Evolutionary conservation across 2,797 vertebrate species (phyloP), one percentile per base, ranked within the genome.

Genomic region (Anguilla megastoma): DNA sequence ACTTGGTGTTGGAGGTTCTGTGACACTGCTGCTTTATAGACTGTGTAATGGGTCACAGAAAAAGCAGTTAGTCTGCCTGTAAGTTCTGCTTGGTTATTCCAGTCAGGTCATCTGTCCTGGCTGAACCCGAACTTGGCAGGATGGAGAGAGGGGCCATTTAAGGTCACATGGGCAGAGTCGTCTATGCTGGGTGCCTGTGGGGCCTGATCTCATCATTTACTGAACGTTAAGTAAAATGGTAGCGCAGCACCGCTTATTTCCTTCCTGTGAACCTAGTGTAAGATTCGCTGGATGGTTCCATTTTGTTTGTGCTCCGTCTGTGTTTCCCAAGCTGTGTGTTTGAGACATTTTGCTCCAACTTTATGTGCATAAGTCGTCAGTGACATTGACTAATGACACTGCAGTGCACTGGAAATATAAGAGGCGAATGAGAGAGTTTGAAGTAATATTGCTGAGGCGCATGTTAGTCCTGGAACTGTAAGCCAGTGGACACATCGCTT

Each of bases 361-460:
- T 27, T 63, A 41, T 52, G 41, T 69, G 36, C 66, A 58, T n/a
- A 87, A 45, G 45, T 36, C 41, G 33, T 87, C 50, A 27, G 21
- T 74, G 63, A 52, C 27, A 14, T 84, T 27, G 41, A 79, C 18
- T 82, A 82, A 82, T 82, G 50, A 21, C 63, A 21, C 7, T n/a
- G 12, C 66, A 45, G 63, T 84, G 79, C 48, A 48, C n/a, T 52
- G 82, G 58, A 87, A 80, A 71, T 84, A 56, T 14, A n/a, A 33
- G n/a, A 16, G 80, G 86, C 45, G 86, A 87, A 27, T 1, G 8
- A 52, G 36, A 9, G 54, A 41, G 63, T 87, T 36, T 45, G 41
- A 83, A 58, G 58, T 84, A 56, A 84, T 80, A 63, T 24, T 80
- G 58, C 79, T n/a, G 36, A 80, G 24, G 79, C 54, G 60, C 80